Evolutionary conservation across 2,888 invertebrate genomes (phyloP).

Genomic region (Thecophora atra): DNA sequence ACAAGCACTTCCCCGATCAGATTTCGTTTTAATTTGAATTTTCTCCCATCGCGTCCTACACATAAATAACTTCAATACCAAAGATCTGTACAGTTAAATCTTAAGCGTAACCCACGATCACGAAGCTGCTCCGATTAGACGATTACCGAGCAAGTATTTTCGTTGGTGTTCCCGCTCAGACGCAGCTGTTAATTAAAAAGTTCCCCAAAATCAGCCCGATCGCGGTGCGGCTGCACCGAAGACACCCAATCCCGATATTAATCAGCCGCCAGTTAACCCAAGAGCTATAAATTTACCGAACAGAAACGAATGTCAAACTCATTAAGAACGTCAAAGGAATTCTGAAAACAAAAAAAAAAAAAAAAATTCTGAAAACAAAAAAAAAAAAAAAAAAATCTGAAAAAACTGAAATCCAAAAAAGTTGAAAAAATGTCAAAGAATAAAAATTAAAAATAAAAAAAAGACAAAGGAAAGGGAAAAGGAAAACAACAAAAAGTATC

Average conservation of each 20-base stretch:
- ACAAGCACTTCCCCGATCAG: too few species aligned
- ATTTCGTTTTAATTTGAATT: too few species aligned
- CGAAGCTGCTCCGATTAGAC: neutral
- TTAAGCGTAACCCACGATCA: neutral
- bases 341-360: neutral
- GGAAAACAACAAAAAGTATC: neutral
- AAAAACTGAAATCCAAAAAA: slow-evolving; percentile 11
- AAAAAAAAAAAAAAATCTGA: neutral
- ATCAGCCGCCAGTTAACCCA: slow-evolving; percentile 33
- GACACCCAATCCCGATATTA: slow-evolving; percentile 26
- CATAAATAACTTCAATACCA: too few species aligned
- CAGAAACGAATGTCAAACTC: slow-evolving; percentile 34
- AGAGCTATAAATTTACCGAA: slow-evolving; percentile 32
- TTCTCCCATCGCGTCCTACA: too few species aligned
- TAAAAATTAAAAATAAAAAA: neutral
- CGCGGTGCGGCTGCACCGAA: slow-evolving; percentile 10
- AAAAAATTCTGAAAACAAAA: neutral
- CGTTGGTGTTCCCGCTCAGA: neutral
- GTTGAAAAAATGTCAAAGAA: neutral
- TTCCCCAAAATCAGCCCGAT: slow-evolving; percentile 12
- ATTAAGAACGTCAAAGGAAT: slow-evolving; percentile 22
- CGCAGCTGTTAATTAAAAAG: slow-evolving; percentile 30
- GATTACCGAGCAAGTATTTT: too few species aligned
- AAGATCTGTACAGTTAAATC: too few species aligned
- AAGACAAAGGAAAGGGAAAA: neutral